phyloP scores from a whole-genome alignment of 2,888 invertebrate species.

The Schizotus pectinicornis region DNA sequence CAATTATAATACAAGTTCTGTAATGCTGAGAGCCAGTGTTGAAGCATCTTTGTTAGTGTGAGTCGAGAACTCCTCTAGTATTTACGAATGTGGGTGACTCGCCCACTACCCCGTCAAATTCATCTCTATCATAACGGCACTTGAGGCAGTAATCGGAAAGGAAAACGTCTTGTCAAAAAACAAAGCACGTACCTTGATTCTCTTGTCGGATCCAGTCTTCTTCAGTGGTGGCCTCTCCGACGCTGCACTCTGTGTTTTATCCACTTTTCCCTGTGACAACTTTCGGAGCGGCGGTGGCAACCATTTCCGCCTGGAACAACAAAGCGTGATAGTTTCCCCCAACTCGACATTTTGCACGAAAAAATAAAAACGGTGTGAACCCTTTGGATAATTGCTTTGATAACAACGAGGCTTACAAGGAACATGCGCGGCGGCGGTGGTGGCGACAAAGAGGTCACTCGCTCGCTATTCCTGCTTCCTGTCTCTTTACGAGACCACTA shows the following conservation, averaged over 20 bases:
- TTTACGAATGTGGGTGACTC: too few relatives aligned
- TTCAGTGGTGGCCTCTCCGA: constrained; percentile 67
- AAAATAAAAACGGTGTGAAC: constrained; percentile 20
- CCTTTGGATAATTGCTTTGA: constrained; percentile 28
- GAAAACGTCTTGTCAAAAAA: too few relatives aligned
- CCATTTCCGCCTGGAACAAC: constrained; percentile 80
- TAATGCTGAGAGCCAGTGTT: too few relatives aligned
- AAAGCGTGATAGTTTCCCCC: constrained; percentile 23
- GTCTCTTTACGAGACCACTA: neutral
- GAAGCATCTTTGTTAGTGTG: too few relatives aligned
- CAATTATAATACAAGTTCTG: too few relatives aligned
- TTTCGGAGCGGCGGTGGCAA: constrained; percentile 86
- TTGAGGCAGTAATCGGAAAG: too few relatives aligned
- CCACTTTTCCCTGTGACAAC: constrained; percentile 85
- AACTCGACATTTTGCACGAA: constrained; percentile 5
- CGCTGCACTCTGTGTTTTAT: constrained; percentile 69
- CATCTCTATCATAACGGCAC: too few relatives aligned
- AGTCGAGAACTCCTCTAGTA: too few relatives aligned
- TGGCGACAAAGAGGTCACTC: neutral
- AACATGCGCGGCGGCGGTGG: neutral
- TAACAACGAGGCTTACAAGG: constrained; percentile 2
- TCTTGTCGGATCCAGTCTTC: constrained; percentile 83
- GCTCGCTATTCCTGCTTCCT: too few relatives aligned
- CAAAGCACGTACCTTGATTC: constrained; percentile 71
- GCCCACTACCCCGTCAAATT: too few relatives aligned